phyloP scores from a whole-genome alignment of 2,888 invertebrate species.

The Pardosa pseudoannulata region DNA sequence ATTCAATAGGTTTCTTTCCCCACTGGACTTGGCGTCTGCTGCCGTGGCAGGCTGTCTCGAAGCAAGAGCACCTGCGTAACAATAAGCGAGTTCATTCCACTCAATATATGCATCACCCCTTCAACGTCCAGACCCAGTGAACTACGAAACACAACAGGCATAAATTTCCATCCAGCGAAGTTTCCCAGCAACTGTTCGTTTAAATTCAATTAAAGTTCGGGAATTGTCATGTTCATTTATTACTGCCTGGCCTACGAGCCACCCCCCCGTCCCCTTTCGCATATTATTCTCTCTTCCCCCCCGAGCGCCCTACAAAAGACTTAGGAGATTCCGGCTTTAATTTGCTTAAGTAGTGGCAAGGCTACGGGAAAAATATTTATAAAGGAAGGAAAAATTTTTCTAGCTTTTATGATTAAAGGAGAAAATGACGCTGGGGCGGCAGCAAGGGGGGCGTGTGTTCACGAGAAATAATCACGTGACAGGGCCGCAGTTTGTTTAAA shows the following conservation, averaged over 20 bases:
- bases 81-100: neutral
- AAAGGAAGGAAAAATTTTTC: slow-evolving; percentile 63
- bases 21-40: no score
- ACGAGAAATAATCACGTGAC: slow-evolving; percentile 70
- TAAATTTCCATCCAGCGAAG: slow-evolving; percentile 60
- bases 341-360: slow-evolving; percentile 63
- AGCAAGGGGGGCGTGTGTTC: neutral
- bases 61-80: slow-evolving; percentile 30
- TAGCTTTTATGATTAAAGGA: slow-evolving; percentile 71
- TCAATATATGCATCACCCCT: slow-evolving; percentile 43
- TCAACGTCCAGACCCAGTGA: slow-evolving; percentile 50
- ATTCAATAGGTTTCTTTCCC: no score
- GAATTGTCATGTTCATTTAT: slow-evolving; percentile 73
- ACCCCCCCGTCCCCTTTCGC: neutral
- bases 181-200: slow-evolving; percentile 70
- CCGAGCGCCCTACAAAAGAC: slow-evolving; percentile 25
- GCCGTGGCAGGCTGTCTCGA: no score
- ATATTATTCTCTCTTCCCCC: slow-evolving; percentile 17
- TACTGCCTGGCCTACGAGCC: slow-evolving; percentile 34
- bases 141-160: slow-evolving; percentile 70
- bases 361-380: slow-evolving; percentile 62
- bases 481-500: slow-evolving; percentile 51
- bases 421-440: slow-evolving; percentile 47
- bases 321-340: slow-evolving; percentile 52
- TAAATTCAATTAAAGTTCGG: slow-evolving; percentile 73